Evolutionary conservation across 1,140 invertebrate genomes (phyloP), one percentile per base, ranked within the genome.

Genomic region (Saccostrea cuccullata): DNA sequence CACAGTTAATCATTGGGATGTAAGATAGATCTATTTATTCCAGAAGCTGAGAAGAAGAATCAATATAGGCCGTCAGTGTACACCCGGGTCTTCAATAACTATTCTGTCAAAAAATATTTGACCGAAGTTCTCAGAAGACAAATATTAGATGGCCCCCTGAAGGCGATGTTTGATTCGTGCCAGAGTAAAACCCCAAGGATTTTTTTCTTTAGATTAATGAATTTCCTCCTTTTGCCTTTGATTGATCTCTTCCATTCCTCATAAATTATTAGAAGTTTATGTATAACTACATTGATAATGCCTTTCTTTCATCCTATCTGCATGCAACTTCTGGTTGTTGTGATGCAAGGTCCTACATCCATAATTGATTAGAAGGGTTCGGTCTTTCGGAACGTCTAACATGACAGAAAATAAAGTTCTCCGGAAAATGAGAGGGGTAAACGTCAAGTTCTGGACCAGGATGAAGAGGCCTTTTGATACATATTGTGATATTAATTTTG

Each of bases 361-460:
- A 77, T 77, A 77, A 77, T 77, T 77, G 70, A 77, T 77, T 30
- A 77, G 26, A 77, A 30, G 70, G 9, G 70, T 30, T 77, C 70
- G 30, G 70, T 77, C 70, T 77, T 15, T 4, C 70, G 70, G 15
- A 30, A 36, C 70, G 30, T 30, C 67, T 36, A 26, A 36, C 23
- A 30, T 77, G 70, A 77, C 70, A 77, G 70, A 36, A 77, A 77
- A 77, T 13, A 77, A 77, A 77, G 9, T 47, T 77, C 70, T 26
- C 70, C 26, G 8, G 70, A 26, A 15, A 15, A 26, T 11, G 26
- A 30, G 26, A 15, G 11, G 70, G 26, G 30, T 77, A 77, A 77
- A 36, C 30, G 11, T 77, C 70, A 30, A 36, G 23, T 30, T 17
- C 26, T 23, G 15, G 26, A 15, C 70, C 23, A 15, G 9, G 26